phyloP scores from a whole-genome alignment of 2,113 vertebrate species.

The Eretmochelys imbricata region DNA sequence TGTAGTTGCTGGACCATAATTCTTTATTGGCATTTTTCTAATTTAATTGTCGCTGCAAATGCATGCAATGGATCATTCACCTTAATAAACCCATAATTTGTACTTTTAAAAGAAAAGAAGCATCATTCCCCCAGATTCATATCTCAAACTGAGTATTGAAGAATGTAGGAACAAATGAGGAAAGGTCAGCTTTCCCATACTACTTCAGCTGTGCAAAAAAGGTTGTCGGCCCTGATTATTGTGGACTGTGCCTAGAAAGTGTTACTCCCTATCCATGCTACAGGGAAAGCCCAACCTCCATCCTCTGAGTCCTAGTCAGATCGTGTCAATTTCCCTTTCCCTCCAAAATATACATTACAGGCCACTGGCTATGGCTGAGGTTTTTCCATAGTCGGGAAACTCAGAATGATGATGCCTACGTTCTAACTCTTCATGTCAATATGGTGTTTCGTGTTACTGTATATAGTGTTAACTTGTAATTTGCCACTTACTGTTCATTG shows the following conservation, averaged over 20 bases:
- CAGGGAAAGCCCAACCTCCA: background rate
- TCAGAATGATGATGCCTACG: background rate
- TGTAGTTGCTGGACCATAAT: background rate
- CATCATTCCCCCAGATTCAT: fast-evolving
- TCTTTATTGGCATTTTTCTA: background rate
- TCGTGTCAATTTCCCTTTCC: background rate
- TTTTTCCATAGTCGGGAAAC: background rate
- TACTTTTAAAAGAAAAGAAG: background rate
- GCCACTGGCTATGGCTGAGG: background rate
- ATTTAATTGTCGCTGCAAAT: background rate
- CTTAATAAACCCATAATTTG: background rate
- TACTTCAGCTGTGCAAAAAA: background rate
- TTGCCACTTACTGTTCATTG: background rate
- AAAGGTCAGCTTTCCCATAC: background rate
- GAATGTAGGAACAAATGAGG: background rate
- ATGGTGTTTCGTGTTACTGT: background rate
- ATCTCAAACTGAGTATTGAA: background rate
- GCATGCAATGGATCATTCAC: background rate
- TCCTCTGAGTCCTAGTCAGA: background rate
- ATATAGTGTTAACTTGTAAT: background rate
- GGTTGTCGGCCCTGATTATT: background rate
- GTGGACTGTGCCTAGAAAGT: background rate
- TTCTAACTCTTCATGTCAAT: background rate
- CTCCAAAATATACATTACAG: background rate
- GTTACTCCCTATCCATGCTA: background rate